Evolutionary conservation across 1,140 invertebrate species (phyloP).

Genomic region (Diachasma alloeum): DNA sequence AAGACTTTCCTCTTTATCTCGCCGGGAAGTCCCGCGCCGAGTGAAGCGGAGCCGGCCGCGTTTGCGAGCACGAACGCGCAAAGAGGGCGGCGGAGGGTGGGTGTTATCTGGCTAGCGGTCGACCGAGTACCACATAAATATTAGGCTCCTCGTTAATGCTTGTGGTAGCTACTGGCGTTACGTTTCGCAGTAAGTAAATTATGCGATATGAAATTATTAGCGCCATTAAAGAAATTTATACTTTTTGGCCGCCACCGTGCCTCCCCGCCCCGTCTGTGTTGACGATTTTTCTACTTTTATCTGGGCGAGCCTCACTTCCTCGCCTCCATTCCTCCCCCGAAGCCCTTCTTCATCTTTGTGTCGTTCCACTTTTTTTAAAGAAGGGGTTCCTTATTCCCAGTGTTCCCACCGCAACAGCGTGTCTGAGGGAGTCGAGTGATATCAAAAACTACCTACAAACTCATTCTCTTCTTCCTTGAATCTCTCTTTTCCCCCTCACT

Average conservation of each 20-base stretch:
- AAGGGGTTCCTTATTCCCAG: background rate
- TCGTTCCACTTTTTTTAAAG: constrained; percentile 6
- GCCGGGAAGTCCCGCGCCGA: constrained; percentile 37
- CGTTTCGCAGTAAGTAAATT: constrained; percentile 68
- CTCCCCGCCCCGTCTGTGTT: constrained; percentile 35
- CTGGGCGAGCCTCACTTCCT: constrained; percentile 45
- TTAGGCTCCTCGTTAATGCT: constrained; percentile 67
- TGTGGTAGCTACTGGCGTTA: constrained; percentile 66
- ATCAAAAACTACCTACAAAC: constrained; percentile 37
- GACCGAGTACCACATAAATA: constrained; percentile 65
- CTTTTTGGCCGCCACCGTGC: constrained; percentile 49
- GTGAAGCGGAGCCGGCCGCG: constrained; percentile 18
- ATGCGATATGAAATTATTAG: constrained; percentile 68
- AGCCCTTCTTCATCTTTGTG: background rate
- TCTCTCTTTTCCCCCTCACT: background rate
- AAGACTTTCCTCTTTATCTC: constrained; percentile 53
- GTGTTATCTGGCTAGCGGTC: constrained; percentile 63
- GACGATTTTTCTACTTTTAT: constrained; percentile 66
- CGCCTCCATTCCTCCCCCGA: constrained; percentile 27
- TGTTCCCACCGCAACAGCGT: background rate
- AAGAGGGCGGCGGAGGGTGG: constrained; percentile 38
- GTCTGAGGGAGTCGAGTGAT: constrained; percentile 35
- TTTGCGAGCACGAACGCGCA: constrained; percentile 17
- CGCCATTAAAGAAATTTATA: constrained; percentile 68
- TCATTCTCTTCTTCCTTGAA: constrained; percentile 24